These are phyloP conservation scores for Kryptopterus vitreolus DNA, from an alignment of 2,797 vertebrate species.

Conservation along the genomic window DNA sequence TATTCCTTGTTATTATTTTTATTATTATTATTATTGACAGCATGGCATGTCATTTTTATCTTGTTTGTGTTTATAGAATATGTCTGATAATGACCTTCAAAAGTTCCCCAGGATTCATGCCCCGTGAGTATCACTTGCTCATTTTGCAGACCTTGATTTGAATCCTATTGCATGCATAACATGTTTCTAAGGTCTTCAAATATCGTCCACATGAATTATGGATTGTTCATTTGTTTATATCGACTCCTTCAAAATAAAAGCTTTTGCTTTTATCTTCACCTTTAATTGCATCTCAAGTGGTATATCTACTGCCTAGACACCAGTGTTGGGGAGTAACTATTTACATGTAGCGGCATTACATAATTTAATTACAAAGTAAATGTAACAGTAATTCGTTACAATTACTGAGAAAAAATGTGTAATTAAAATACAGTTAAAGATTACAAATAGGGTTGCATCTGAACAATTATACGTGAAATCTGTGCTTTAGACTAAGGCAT, in stretches of 20 bases:
- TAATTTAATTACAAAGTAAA: no score
- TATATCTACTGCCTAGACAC: neutral
- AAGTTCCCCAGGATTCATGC: slow-evolving; percentile 88
- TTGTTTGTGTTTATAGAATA: slow-evolving; percentile 74
- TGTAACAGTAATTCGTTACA: no score
- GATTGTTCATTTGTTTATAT: neutral
- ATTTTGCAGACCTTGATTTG: neutral
- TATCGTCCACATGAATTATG: no score
- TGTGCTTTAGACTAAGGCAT: no score
- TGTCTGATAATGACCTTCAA: slow-evolving; percentile 91
- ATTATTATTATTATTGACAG: neutral
- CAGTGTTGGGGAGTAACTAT: no score
- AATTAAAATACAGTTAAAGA: no score
- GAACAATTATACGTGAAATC: no score
- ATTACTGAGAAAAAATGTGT: no score
- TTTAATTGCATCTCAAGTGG: neutral
- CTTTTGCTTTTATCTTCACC: neutral
- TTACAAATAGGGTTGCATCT: no score
- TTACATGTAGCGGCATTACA: no score
- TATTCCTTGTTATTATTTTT: neutral
- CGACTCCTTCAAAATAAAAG: neutral
- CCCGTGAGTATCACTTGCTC: slow-evolving; percentile 80
- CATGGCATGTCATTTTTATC: neutral
- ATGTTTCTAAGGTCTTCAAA: neutral
- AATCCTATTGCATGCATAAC: neutral